phyloP scores from a whole-genome alignment of 2,797 vertebrate genomes.

The Chelidonichthys spinosus region DNA sequence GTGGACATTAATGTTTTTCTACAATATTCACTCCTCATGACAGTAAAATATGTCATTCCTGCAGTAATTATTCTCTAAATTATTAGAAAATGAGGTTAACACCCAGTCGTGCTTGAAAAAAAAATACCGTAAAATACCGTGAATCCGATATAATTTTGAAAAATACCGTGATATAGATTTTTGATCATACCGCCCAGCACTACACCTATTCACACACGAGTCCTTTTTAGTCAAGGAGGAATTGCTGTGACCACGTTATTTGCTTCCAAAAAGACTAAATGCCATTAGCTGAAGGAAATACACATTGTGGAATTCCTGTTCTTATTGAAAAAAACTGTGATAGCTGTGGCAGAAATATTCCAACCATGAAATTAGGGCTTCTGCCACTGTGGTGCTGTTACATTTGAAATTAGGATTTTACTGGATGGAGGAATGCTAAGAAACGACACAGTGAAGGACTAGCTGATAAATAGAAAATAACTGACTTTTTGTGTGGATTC shows the following conservation, averaged over 20 bases:
- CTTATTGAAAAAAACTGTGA: constrained; percentile 74
- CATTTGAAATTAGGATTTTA: constrained; percentile 68
- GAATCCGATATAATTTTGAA: too few species aligned
- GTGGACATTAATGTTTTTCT: too few species aligned
- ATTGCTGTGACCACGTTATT: constrained; percentile 59
- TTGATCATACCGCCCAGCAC: too few species aligned
- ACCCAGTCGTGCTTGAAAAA: too few species aligned
- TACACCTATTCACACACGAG: constrained; percentile 42
- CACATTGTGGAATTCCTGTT: constrained; percentile 60
- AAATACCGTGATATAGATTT: too few species aligned
- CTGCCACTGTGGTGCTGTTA: constrained; percentile 47
- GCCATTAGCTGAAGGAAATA: constrained; percentile 69
- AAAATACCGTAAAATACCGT: too few species aligned
- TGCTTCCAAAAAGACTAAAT: constrained; percentile 64
- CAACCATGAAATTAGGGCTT: constrained; percentile 75
- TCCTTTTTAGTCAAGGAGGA: constrained; percentile 37
- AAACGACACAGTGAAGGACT: constrained; percentile 38
- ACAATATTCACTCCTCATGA: too few species aligned
- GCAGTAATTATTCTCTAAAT: too few species aligned
- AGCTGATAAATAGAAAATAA: constrained; percentile 49
- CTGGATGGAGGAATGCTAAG: constrained; percentile 41
- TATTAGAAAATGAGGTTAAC: too few species aligned
- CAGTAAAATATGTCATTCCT: too few species aligned
- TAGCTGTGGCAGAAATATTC: constrained; percentile 63
- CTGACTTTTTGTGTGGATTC: constrained; percentile 22